Evolutionary conservation across 2,888 invertebrate species (phyloP), one percentile per base, ranked within the genome.

Genomic region (Peribatodes rhomboidaria): DNA sequence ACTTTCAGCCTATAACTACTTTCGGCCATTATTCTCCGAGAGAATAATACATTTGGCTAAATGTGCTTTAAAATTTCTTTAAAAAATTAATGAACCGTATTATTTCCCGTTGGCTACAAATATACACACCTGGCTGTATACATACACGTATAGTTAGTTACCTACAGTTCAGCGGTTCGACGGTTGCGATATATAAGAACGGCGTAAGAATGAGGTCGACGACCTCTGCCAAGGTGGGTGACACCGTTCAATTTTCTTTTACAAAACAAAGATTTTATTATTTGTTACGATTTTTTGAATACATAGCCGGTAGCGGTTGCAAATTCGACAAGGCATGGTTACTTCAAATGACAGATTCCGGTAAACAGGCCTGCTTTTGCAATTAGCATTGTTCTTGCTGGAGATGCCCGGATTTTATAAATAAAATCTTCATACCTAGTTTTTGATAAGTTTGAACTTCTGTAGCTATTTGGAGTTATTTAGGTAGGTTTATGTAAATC

Each of bases 81-180:
- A 79, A 82, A 83, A 88, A 89, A 83, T 80, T 85, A 89, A 86
- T 87, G 84, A 89, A 90, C 90, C 88, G 90, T 90, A 89, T 87
- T 86, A 90, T 89, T 88, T 90, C 90, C 90, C 90, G 90, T 90
- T 90, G 84, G 74, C 83, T 85, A 83, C 85, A 81, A 82, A 86
- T 65, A 68, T 20, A 65, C 62, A 61, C 56, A 52, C 49, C 55
- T 61, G 49, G 50, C 59, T 47, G 55, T 65, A 46, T 62, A 65
- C 44, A 46, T 55, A 69, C 41, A 79, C 46, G 41, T 52, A 68
- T 39, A 80, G 78, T 80, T 79, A 80, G 83, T 81, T 85, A 86
- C 85, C 86, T 89, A 85, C 80, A 83, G 85, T 82, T 69, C 70
- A 69, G 67, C 68, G 68, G 70, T 72, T 85, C 78, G 80, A 81